A percentile compares a stretch with the other conserved stretches of the same genome.
Conservation (phyloP, 1,140 invertebrate species). For the Sitobion miscanthi region DNA sequence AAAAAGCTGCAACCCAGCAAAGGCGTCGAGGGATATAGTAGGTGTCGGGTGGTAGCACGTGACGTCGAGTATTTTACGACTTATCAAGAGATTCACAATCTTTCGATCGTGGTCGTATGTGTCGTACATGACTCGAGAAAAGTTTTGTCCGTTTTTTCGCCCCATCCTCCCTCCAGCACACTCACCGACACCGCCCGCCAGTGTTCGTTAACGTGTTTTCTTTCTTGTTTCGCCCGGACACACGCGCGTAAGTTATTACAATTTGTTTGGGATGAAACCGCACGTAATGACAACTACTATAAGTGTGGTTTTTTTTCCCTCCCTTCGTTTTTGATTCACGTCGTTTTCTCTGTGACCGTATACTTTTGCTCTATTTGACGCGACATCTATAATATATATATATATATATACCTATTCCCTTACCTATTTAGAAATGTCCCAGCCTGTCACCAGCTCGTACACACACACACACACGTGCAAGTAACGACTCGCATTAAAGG, state of each 20-base stretch:
- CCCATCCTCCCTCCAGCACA: background rate
- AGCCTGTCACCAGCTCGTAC: background rate
- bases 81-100: background rate
- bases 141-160: constrained; percentile 8
- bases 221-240: background rate
- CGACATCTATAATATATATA: background rate
- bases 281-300: constrained; percentile 41
- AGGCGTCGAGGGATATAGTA: background rate
- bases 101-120: background rate
- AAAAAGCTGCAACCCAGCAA: background rate
- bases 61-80: background rate
- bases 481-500: constrained; percentile 14
- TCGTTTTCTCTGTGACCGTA: background rate
- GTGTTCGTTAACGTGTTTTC: constrained; percentile 48
- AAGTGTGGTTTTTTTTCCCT: background rate
- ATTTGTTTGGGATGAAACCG: constrained; percentile 22
- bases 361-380: background rate
- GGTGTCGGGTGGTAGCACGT: background rate
- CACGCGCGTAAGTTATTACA: constrained; percentile 8
- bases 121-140: background rate
- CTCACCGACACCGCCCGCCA: background rate
- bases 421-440: background rate
- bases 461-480: background rate
- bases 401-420: background rate
- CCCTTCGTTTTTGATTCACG: constrained; percentile 3